Evolutionary conservation across 2,797 vertebrate genomes (phyloP), one percentile per base, ranked within the genome.

Genomic region (Brotula barbata): DNA sequence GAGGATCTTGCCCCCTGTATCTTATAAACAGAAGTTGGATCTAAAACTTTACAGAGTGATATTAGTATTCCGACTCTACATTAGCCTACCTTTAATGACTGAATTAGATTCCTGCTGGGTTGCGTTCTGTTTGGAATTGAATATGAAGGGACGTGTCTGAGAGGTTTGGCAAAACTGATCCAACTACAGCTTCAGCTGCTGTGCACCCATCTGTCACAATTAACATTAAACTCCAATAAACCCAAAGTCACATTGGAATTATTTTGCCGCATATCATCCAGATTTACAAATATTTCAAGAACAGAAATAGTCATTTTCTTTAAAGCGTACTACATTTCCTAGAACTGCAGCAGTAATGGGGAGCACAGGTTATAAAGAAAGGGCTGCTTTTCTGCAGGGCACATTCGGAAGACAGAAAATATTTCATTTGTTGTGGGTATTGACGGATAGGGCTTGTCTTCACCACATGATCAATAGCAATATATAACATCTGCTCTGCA

Each of bases 391-490:
- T 81, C 73, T 62, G 79, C 66, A 77, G 71, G 70, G 78, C 75
- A 68, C 57, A 44, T 49, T 69, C 71, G 79, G 79, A 72, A 75
- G 55, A 64, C 75, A 47, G 25, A 52, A 17, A 6, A 68, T 80
- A 80, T 84, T 76, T 84, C 79, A 76, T 75, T 66, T 60, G 44
- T 60, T 72, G 77, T 63, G 52, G 40, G 42, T 83, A 82, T 83
- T 57, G 81, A 81, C 80, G 50, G 47, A 45, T 42, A 51, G 76
- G 59, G 68, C 64, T 75, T 68, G 77, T 80, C 81, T 73, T 80
- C 73, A 64, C 55, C 41, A 68, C 41, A 52, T 80, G 85, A 92
- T 92, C 89, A 84, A 88, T 91, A 86, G 63, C 68, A 37, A 64
- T 71, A 72, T 76, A 76, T 80, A 82, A 77, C 43, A 67, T 77